Base-by-base conservation (phyloP, 2,113 vertebrate genomes). In the Dunckerocampus dactyliophorus region DNA sequence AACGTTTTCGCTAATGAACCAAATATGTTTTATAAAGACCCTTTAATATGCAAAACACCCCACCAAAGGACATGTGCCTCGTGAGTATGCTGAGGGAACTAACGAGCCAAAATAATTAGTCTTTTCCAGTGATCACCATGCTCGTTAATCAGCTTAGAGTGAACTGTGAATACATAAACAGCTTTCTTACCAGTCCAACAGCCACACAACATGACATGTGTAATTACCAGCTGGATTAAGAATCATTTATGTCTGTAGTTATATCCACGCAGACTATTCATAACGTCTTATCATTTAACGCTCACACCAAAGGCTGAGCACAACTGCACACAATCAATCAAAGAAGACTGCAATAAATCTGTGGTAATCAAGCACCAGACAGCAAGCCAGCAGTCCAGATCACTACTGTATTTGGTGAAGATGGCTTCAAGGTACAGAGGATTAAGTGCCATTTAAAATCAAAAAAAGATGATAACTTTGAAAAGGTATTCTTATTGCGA, bases 61-160 rank as follows among this genome's bases (percentile, higher is more conserved):
- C 64, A 67, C 68, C 55, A 71, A 64, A 79, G 69, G 69, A 77
- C 67, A 69, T 45, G 3, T 63, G 72, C 67, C 58, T 71, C 9
- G n/a, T 51, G 49, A 74, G 69, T 61, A 49, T 80, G 70, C 63
- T 62, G 67, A 24, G 48, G 72, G 52, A 79, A 72, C 59, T 69
- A 85, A 81, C 57, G 55, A 71, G 60, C 62, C 63, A 71, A 76
- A 74, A 82, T 81, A 81, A 88, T 83, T 81, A 79, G 67, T 85
- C 75, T 62, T 76, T 74, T 71, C 75, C 74, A 72, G 67, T 24
- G 63, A 79, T 86, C 72, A 64, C 63, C 62, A 43, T 2, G 49
- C 71, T 76, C 63, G 63, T 77, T 86, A 85, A 85, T 81, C 79
- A 82, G 70, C 74, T 82, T 63, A 73, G 68, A 76, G 56, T 76